Evolutionary conservation across 2,113 vertebrate species (phyloP), one percentile per base, ranked within the genome.

Genomic region (Steatornis caripensis): DNA sequence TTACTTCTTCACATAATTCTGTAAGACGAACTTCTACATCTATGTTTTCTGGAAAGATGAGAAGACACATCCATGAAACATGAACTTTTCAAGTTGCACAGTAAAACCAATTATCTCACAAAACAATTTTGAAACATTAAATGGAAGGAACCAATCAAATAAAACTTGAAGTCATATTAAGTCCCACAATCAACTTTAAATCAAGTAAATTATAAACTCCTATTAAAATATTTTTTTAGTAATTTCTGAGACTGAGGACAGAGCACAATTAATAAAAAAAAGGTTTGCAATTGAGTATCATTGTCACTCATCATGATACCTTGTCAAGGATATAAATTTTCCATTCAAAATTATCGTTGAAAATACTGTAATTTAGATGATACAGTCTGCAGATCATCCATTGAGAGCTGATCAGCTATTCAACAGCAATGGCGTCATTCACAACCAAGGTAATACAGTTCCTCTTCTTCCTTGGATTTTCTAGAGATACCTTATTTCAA

Each of bases 1-100:
- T 99, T 72, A 99, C 98, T 98, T 99, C 99, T 97, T 99, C 99
- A 98, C 99, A 99, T 62, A 99, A 96, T 81, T 99, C 99, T 89
- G 98, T 84, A 61, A 99, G 99, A 87, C 99, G 99, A 74, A 97
- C 98, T 94, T 99, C 99, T 96, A 99, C 98, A 97, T 99, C 99
- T 71, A 99, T 98, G 98, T 99, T 98, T 97, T 99, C 99, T 99
- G 98, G 95, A 98, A 98, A 96, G 96, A 97, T 61, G 81, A 97
- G 92, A 98, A 64, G 96, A 45, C 36, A 97, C 22, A 87, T 60
- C 91, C 76, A 79, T 95, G 86, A 91, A 95, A 90, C 89, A 93
- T 57, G 20, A n/a, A 84, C 36, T 81, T 95, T 83, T 51, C n/a
- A 95, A 80, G 74, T 79, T 90, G 84, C 48, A 96, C 32, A 90